Evolutionary conservation across 1,140 invertebrate genomes (phyloP).

Genomic region (Delia radicum): DNA sequence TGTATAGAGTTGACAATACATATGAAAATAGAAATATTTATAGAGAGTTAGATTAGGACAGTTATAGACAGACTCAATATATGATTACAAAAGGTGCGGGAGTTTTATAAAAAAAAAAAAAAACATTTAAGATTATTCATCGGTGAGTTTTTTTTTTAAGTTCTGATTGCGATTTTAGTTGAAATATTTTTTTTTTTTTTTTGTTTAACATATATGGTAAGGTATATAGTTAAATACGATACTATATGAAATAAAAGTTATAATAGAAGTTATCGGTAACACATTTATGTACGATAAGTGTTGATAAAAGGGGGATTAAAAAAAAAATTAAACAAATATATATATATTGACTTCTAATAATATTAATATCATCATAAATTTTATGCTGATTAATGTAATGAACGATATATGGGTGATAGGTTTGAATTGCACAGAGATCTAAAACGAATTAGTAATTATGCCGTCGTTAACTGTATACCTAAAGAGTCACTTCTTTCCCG

Average conservation of each 20-base stretch:
- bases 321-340: too few relatives aligned
- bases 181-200: neutral
- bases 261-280: neutral
- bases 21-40: neutral
- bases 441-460: too few relatives aligned
- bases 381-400: conserved; percentile 17
- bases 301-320: neutral
- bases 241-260: neutral
- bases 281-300: neutral
- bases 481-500: too few relatives aligned
- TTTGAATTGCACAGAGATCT: neutral
- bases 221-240: neutral
- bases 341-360: too few relatives aligned
- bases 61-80: neutral
- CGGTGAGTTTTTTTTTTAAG: neutral
- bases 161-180: neutral
- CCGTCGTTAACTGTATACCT: too few relatives aligned
- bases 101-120: neutral
- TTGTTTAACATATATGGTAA: neutral
- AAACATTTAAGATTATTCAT: neutral
- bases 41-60: neutral
- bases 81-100: neutral
- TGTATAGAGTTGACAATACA: neutral
- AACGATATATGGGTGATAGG: neutral
- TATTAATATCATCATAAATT: conserved; percentile 14